These are phyloP conservation scores for Clupea harengus DNA, from an alignment of 2,113 vertebrate species.

Conservation along the genomic window DNA sequence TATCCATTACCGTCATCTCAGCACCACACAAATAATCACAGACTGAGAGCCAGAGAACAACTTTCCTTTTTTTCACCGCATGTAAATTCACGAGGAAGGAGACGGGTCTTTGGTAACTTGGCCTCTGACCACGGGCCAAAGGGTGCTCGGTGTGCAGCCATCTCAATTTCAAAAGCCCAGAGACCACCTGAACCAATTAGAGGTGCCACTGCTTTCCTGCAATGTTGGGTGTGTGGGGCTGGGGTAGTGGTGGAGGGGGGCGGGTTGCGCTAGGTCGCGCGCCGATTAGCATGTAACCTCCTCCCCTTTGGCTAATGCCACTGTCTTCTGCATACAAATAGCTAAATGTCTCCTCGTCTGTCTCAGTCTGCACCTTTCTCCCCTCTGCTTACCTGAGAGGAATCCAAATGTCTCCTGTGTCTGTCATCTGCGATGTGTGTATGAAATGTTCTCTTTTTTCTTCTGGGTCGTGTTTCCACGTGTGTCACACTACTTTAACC, in stretches of 20 bases:
- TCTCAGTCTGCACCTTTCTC: conserved; percentile 65
- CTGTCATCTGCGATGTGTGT: conserved; percentile 49
- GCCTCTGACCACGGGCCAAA: conserved; percentile 37
- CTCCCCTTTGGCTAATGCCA: conserved; percentile 67
- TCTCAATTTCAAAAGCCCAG: conserved; percentile 74
- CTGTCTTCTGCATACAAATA: conserved; percentile 76
- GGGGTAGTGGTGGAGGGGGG: not conserved
- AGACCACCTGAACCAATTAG: conserved; percentile 73
- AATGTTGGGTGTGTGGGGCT: conserved; percentile 51
- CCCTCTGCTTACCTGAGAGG: conserved; percentile 63
- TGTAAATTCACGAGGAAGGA: conserved; percentile 57
- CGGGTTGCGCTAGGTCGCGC: conserved; percentile 50
- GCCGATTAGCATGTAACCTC: conserved; percentile 77
- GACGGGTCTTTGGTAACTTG: conserved; percentile 24
- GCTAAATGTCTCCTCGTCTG: conserved; percentile 67
- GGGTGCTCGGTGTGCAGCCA: conserved; percentile 54
- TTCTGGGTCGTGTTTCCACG: not conserved
- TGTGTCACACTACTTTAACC: conserved; percentile 34
- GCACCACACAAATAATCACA: not conserved
- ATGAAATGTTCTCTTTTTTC: conserved; percentile 40
- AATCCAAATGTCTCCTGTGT: conserved; percentile 66
- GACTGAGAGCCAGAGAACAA: not conserved
- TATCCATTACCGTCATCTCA: not conserved
- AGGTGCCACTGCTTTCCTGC: conserved; percentile 50
- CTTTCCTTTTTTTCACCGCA: conserved; percentile 47